These are phyloP conservation scores for Neopipo cinnamomea DNA, from an alignment of 2,113 vertebrate species.

Conservation along the genomic window DNA sequence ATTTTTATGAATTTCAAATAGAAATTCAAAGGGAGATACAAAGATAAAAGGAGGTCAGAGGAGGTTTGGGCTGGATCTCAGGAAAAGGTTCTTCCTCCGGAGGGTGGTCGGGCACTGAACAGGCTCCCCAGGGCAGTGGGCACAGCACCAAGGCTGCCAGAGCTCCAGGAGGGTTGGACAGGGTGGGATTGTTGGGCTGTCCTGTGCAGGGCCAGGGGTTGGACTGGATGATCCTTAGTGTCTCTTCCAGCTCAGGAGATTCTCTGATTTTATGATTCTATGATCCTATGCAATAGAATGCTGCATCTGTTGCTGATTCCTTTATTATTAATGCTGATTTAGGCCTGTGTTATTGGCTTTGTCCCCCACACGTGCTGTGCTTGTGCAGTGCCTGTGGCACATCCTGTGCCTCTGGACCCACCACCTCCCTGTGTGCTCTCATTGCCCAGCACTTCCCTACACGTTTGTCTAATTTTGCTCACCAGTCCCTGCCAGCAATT, in stretches of 20 bases:
- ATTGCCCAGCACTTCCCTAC: background rate
- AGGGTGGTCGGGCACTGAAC: background rate
- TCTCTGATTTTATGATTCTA: background rate
- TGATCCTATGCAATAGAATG: background rate
- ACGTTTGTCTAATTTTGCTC: constrained; percentile 3
- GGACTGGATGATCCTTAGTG: too few relatives aligned
- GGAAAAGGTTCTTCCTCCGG: background rate
- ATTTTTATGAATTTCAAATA: background rate
- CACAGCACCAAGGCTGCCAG: background rate
- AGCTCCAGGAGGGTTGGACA: background rate
- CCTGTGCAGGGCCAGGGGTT: background rate
- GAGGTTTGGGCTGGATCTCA: rapidly evolving
- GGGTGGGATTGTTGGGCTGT: background rate
- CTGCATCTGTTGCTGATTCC: background rate
- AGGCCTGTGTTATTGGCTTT: background rate
- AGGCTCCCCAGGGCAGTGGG: background rate
- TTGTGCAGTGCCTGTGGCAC: background rate
- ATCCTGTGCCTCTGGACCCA: background rate
- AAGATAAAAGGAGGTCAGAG: background rate
- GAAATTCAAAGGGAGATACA: background rate
- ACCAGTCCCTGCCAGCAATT: background rate
- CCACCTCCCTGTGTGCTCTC: background rate
- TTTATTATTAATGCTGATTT: background rate
- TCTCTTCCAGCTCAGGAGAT: background rate
- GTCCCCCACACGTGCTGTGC: background rate